Evolutionary conservation across 1,140 invertebrate genomes (phyloP).

Genomic region (Lethrus apterus): DNA sequence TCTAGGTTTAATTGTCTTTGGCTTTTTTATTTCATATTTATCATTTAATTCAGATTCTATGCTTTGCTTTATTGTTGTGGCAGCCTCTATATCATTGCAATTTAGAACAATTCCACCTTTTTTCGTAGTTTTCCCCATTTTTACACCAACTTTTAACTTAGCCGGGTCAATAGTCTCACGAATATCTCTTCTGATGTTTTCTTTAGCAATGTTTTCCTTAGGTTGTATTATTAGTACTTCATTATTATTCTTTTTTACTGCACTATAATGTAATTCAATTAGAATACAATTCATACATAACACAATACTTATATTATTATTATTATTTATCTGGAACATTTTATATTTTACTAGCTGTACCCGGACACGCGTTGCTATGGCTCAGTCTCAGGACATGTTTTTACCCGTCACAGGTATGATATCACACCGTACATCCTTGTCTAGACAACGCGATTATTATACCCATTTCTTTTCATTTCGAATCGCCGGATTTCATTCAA

Average conservation of each 20-base stretch:
- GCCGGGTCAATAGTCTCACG: neutral
- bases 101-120: neutral
- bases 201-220: neutral
- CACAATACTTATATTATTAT: too few relatives aligned
- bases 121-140: neutral
- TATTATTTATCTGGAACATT: too few relatives aligned
- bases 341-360: too few relatives aligned
- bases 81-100: neutral
- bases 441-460: too few relatives aligned
- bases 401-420: too few relatives aligned
- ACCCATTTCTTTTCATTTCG: too few relatives aligned
- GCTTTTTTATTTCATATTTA: neutral
- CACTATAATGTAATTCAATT: too few relatives aligned
- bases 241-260: neutral
- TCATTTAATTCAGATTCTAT: neutral
- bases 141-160: neutral
- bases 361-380: too few relatives aligned
- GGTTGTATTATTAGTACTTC: neutral
- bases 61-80: neutral
- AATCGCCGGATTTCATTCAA: too few relatives aligned
- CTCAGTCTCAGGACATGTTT: too few relatives aligned
- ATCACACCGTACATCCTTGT: too few relatives aligned
- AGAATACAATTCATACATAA: too few relatives aligned
- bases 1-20: conserved; percentile 1
- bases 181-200: neutral